phyloP scores from a whole-genome alignment of 2,113 vertebrate species.

The Megaptera novaeangliae region DNA sequence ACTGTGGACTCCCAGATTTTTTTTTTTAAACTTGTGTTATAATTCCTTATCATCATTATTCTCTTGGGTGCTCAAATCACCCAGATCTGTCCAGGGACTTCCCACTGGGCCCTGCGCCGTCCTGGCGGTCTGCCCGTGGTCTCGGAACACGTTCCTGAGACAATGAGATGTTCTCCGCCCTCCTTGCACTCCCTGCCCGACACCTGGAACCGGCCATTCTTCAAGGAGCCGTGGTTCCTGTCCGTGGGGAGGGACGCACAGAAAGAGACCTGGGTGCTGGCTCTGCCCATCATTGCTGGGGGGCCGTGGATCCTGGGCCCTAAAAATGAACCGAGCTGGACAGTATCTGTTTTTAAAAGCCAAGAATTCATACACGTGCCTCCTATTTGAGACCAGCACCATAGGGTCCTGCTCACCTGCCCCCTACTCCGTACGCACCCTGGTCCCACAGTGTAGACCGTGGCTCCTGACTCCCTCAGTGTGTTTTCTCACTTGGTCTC shows the following conservation, averaged over 20 bases:
- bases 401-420: neutral
- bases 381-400: neutral
- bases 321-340: neutral
- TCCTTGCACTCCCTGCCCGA: neutral
- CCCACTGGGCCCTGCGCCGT: neutral
- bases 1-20: no score
- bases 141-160: neutral
- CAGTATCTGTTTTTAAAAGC: neutral
- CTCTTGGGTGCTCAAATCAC: neutral
- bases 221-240: neutral
- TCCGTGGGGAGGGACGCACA: neutral
- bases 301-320: neutral
- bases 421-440: no score
- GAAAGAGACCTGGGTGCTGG: neutral
- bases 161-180: neutral
- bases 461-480: neutral
- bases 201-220: neutral
- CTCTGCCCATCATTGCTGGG: neutral
- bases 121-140: neutral
- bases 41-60: neutral
- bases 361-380: neutral
- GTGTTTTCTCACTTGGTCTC: neutral
- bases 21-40: neutral
- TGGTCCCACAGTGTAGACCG: rapidly evolving
- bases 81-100: no score